A percentile compares a stretch with the other conserved stretches of the same genome.
Conservation (phyloP, 2,113 vertebrate species). For the Cephalopterus ornatus region DNA sequence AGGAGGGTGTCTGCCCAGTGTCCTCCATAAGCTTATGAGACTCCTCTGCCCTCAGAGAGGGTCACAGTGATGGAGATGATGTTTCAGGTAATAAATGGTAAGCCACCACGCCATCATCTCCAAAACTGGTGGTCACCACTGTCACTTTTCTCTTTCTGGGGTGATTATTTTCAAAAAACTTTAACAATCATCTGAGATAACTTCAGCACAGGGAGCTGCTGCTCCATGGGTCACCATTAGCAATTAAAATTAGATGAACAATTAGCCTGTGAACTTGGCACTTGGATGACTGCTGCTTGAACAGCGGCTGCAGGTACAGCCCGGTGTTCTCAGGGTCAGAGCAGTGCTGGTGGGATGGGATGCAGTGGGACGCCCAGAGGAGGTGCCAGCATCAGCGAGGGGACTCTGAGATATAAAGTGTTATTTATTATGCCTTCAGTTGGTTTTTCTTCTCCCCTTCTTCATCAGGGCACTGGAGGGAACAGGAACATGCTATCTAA, state of each 20-base stretch:
- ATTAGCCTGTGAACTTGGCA: slow-evolving; percentile 9
- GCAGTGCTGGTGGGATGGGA: fast-evolving
- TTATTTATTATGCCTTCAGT: neutral
- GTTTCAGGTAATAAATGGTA: neutral
- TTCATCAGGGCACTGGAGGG: neutral
- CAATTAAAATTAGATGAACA: slow-evolving; percentile 25
- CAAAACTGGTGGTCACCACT: neutral
- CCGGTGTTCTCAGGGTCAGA: fast-evolving
- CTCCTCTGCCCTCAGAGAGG: neutral
- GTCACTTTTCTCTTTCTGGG: neutral
- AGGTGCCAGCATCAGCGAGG: neutral
- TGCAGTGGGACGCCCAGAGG: neutral
- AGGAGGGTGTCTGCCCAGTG: neutral
- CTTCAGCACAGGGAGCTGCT: neutral
- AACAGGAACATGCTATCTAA: slow-evolving; percentile 29
- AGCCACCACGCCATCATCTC: neutral
- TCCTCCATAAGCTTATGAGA: neutral
- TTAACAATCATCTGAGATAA: neutral
- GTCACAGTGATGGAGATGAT: neutral
- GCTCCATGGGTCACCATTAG: neutral
- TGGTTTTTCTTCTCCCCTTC: neutral
- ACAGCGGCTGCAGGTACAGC: neutral
- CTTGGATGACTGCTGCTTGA: neutral
- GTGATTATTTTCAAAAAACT: neutral
- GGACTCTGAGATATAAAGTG: fast-evolving